Evolutionary conservation across 2,888 invertebrate species (phyloP), one percentile per base, ranked within the genome.

Genomic region (Candidula unifasciata): DNA sequence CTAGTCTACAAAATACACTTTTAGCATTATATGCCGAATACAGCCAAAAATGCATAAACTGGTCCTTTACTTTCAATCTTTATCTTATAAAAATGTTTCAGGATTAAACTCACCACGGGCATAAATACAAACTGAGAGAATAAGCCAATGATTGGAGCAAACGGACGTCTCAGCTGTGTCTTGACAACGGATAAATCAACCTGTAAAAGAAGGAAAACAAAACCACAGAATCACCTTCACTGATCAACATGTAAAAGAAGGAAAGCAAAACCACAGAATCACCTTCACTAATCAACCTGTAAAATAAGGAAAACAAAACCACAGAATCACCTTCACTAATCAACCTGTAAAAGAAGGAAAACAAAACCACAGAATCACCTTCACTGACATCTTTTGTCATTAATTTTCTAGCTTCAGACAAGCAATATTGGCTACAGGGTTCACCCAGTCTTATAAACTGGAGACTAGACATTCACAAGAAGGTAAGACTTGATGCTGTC

Each of bases 51-150:
- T n/a, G n/a, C n/a, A n/a, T n/a, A n/a, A n/a, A n/a, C n/a, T n/a
- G n/a, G n/a, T n/a, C n/a, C n/a, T n/a, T n/a, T n/a, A n/a, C n/a
- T n/a, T n/a, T n/a, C 10, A n/a, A n/a, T 60, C 60, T 5, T n/a
- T 60, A 24, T 3, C 24, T 3, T 16, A n/a, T 30, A 30, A 54
- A 2, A 10, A 3, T 18, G 60, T 64, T n/a, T n/a, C 33, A 13
- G 2, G 13, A 35, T 30, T 54, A 6, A 18, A 82, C 93, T 91
- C 91, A 95, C 95, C 93, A 94, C 74, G 5, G 95, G 95, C 95
- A 95, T 95, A 77, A 95, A 90, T 13, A 94, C 85, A 88, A 95
- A 95, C 89, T 95, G 95, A 35, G 94, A 94, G 64, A 93, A 89
- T 83, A 95, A 93, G 0, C 95, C 95, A 66, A 94, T 94, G 10